phyloP scores from a whole-genome alignment of 2,797 vertebrate species.

The Limnodromus scolopaceus region DNA sequence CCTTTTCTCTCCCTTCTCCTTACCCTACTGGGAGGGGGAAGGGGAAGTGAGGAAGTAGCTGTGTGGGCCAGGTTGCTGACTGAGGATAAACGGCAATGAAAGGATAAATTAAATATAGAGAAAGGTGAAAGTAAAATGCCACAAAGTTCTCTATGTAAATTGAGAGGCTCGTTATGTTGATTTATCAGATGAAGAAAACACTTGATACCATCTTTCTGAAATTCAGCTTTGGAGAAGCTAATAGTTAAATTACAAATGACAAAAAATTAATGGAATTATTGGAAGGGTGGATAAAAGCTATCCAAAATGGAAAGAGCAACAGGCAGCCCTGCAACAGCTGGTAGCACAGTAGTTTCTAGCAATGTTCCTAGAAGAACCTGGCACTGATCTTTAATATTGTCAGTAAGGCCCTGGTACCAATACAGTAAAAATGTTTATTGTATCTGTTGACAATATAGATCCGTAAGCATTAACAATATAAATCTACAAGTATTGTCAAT shows the following conservation, averaged over 20 bases:
- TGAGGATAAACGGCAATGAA: not conserved
- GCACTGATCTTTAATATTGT: not conserved
- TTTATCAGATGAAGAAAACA: not conserved
- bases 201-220: not conserved
- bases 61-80: not conserved
- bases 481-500: not conserved
- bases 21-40: not conserved
- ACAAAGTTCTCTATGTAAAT: not conserved
- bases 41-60: not conserved
- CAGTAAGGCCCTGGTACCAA: not conserved
- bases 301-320: not conserved
- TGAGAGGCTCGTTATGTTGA: not conserved
- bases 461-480: not conserved
- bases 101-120: not conserved
- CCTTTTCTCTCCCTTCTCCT: not conserved
- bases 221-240: not conserved
- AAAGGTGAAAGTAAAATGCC: not conserved
- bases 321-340: not conserved
- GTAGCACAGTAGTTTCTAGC: not conserved
- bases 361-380: not conserved
- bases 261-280: not conserved
- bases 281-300: not conserved
- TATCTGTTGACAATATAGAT: not conserved
- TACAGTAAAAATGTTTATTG: not conserved
- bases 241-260: not conserved